Base-by-base conservation (phyloP, 2,797 vertebrate species). In the Clarias laeviceps region DNA sequence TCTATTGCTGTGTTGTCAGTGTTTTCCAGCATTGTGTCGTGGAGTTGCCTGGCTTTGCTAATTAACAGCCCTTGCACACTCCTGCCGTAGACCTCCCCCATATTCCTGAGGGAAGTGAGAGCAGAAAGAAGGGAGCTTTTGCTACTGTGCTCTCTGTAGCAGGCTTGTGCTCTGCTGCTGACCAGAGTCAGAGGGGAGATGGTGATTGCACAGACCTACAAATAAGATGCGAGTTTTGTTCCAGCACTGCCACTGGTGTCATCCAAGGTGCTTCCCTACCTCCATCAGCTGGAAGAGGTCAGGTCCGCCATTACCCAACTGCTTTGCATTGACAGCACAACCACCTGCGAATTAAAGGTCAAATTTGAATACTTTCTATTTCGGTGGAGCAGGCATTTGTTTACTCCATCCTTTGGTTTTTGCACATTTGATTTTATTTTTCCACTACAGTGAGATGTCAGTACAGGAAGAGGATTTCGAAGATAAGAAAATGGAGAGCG, bases 21-120 rank as follows among this genome's bases (percentile, higher is more conserved):
- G 91, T 94, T 94, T 95, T 92, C 96, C 94, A 88, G 91, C 92
- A 88, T 82, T 91, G 83, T 87, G 84, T 72, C 83, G 82, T 79
- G 96, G 95, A 95, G 93, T 95, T 96, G 80, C 94, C 94, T 92
- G 86, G 91, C 91, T 65, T 91, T 90, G 88, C 92, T 92, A 84
- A 86, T 82, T 90, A 87, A 87, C 89, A 82, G 62, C 85, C 84
- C 37, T 70, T 79, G 85, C 85, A 90, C 92, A 87, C 93, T 90
- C 85, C 88, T 78, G 86, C 84, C 62, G 83, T 77, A 76, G 65
- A 80, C 57, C 89, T n/a, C 32, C 45, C 69, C 82, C 78, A 77
- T 68, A 61, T 54, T 84, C 29, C 76, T 17, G n/a, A 72, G 85
- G 81, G 81, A 79, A 88, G 57, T 66, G 62, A 87, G 68, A 84